Base-by-base conservation (phyloP, 2,888 invertebrate genomes). In the Aleiodes testaceus region DNA sequence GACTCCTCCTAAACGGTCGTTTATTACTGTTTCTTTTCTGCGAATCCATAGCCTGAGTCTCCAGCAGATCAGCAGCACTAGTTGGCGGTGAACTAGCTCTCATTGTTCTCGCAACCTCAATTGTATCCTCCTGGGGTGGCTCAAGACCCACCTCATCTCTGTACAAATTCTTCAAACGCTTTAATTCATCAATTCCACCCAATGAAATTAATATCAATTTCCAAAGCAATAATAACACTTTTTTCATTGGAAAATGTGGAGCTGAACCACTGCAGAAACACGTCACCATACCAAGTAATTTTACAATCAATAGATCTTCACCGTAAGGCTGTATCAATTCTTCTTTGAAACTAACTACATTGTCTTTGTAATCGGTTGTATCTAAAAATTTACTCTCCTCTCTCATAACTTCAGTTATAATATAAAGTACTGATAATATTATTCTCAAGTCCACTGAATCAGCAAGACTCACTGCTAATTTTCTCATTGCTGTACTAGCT, bases 211-310 rank as follows among this genome's bases (percentile, higher is more conserved):
- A 89, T 71, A 98, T 92, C 9, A 97, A 92, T 89, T 99, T 99
- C 99, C 99, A 99, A 1, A 98, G 87, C 16, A 99, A 89, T 61
- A 99, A 89, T 16, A 99, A 89, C 9, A 99, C 96, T 89, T 99
- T 99, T 87, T 98, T 98, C 93, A 99, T 98, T 2, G 99, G 99
- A 88, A 97, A 99, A 89, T 99, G 98, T 16, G 98, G 97, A 5
- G 97, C 95, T 26, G 94, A 93, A 0, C 98, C 98, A 79, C 97
- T 96, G 88, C 99, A 99, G 85, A 99, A 97, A 79, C 95, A 92
- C 42, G 97, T 97, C 30, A 99, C 96, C 98, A 99, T 98, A 76
- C 95, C 94, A 72, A 99, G 91, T 66, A 99, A 89, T 83, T 97
- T 95, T 2, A 98, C 93, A 45, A 95, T 93, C 30, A 98, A 87